Percentiles rank a stretch among this genome's conserved stretches.
These are phyloP conservation scores for Watsonalla binaria DNA, from an alignment of 2,888 invertebrate genomes.

Conservation along the genomic window DNA sequence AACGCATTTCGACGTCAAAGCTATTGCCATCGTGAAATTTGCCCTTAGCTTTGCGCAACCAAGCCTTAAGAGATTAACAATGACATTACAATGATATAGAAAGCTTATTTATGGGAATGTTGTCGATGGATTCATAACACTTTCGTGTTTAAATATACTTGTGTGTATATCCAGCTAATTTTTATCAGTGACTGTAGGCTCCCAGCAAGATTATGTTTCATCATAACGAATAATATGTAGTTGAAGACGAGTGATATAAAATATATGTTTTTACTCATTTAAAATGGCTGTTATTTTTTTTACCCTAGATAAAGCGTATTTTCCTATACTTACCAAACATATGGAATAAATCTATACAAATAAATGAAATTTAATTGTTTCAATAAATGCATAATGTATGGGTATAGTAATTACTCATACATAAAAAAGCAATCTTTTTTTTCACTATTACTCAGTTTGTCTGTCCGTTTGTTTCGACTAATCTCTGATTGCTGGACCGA, in stretches of 20 bases:
- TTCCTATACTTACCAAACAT: not conserved
- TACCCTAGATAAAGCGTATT: conserved; percentile 6
- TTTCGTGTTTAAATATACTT: conserved; percentile 34
- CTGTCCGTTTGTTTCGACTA: not conserved
- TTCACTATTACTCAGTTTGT: no score
- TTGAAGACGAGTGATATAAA: conserved; percentile 71
- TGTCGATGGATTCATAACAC: not conserved
- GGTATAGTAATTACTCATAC: no score
- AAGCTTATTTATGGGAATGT: not conserved
- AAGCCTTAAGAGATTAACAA: no score
- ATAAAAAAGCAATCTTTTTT: no score
- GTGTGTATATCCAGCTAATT: conserved; percentile 54
- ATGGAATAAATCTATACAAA: conserved; percentile 2
- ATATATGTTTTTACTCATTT: conserved; percentile 79
- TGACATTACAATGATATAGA: no score
- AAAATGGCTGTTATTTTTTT: conserved; percentile 37
- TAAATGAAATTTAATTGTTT: no score
- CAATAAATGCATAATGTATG: no score
- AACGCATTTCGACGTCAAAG: no score
- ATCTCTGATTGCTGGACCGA: not conserved
- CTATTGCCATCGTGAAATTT: no score
- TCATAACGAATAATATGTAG: conserved; percentile 41
- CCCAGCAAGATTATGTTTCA: conserved; percentile 18
- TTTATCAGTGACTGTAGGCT: conserved; percentile 45
- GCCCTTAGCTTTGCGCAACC: no score